Evolutionary conservation across 1,140 invertebrate species (phyloP).

Genomic region (Drosophila nannoptera): DNA sequence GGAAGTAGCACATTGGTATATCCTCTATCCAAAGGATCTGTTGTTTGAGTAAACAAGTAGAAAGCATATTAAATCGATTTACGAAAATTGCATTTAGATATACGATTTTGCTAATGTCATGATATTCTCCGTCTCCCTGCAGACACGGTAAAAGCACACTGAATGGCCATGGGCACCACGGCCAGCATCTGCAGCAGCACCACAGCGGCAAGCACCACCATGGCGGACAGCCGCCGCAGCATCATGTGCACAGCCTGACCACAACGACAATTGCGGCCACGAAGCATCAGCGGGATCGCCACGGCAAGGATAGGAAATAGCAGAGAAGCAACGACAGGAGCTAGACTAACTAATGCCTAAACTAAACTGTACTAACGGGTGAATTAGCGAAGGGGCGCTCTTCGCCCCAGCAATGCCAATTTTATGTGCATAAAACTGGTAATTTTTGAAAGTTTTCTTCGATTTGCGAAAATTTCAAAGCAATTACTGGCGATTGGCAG

Average conservation of each 20-base stretch:
- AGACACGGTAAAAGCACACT: constrained; percentile 77
- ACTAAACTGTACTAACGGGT: constrained; percentile 23
- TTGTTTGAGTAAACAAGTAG: constrained; percentile 36
- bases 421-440: constrained; percentile 47
- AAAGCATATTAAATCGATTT: constrained; percentile 39
- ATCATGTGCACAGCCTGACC: constrained; percentile 61
- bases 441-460: constrained; percentile 71
- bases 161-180: constrained; percentile 61
- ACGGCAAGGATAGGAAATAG: constrained; percentile 72
- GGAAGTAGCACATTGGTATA: constrained; percentile 61
- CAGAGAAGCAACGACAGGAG: constrained; percentile 45
- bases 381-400: constrained; percentile 27
- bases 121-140: constrained; percentile 14
- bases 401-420: constrained; percentile 28
- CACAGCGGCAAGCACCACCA: constrained; percentile 51
- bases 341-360: constrained; percentile 31
- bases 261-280: constrained; percentile 62
- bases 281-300: constrained; percentile 64
- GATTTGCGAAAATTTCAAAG: constrained; percentile 61
- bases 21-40: constrained; percentile 46
- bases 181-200: constrained; percentile 28
- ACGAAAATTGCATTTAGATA: not conserved
- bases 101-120: constrained; percentile 7
- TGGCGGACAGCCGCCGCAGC: constrained; percentile 51
- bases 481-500: constrained; percentile 56